Evolutionary conservation across 2,888 invertebrate species (phyloP).

Genomic region (Pocota personata): DNA sequence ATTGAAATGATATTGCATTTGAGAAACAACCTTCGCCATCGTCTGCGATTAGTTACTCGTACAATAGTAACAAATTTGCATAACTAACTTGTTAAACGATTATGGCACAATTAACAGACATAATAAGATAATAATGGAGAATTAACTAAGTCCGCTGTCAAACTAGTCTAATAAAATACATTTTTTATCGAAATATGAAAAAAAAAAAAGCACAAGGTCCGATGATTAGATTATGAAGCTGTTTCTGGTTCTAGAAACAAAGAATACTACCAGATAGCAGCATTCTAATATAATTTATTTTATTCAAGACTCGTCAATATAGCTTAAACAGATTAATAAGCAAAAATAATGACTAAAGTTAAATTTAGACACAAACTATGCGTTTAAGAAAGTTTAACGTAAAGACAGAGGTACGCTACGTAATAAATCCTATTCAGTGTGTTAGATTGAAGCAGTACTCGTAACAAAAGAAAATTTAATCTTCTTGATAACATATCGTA

Average conservation of each 20-base stretch:
- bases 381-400: not conserved
- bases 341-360: not conserved
- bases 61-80: conserved; percentile 28
- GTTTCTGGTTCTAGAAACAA: not conserved
- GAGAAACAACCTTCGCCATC: conserved; percentile 16
- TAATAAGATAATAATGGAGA: not conserved
- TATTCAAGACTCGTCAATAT: not conserved
- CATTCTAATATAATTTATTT: not conserved
- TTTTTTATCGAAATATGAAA: not conserved
- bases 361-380: not conserved
- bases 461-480: no score
- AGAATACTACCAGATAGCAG: not conserved
- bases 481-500: no score
- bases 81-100: not conserved
- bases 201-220: not conserved
- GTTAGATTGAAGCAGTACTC: no score
- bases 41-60: conserved; percentile 29
- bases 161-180: not conserved
- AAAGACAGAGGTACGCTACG: not conserved
- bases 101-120: conserved; percentile 19
- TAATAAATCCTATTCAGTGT: not conserved
- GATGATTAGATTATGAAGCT: not conserved
- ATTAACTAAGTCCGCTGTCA: not conserved
- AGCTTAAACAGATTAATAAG: not conserved
- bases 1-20: conserved; percentile 11